Conservation (phyloP, 2,113 vertebrate genomes). For the Archilochus colubris region DNA sequence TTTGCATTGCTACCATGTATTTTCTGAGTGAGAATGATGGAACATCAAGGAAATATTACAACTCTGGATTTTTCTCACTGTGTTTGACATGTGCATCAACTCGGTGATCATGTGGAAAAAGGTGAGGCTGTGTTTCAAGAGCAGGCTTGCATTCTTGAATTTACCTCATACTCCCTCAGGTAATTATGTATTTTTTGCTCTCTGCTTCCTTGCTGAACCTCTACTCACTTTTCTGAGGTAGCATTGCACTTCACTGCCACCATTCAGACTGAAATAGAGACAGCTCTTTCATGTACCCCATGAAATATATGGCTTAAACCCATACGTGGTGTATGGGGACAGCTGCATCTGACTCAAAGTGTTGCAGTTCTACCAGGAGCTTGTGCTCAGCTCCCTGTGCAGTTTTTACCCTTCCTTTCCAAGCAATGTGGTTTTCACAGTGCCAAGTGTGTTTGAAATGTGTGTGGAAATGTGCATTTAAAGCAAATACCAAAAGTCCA, state of each 20-base stretch:
- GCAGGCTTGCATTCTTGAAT: not conserved
- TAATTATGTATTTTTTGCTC: not conserved
- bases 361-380: not conserved
- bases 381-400: not conserved
- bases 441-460: not conserved
- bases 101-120: not conserved
- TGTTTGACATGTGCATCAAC: not conserved
- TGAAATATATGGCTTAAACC: not conserved
- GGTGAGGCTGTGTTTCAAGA: not conserved
- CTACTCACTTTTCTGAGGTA: not conserved
- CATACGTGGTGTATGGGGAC: not conserved
- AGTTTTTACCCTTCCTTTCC: not conserved
- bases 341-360: not conserved
- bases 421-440: not conserved
- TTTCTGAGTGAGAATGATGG: not conserved
- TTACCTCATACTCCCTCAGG: not conserved
- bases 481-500: not conserved
- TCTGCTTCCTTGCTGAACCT: not conserved
- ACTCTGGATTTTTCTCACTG: not conserved
- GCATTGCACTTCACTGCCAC: not conserved
- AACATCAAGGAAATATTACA: not conserved
- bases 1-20: not conserved
- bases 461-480: not conserved
- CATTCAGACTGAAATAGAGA: not conserved
- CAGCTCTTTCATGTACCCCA: not conserved